A percentile compares a stretch with the other conserved stretches of the same genome.
Evolutionary conservation across 1,140 invertebrate genomes (phyloP).

Genomic region (Drosophila pallidifrons): DNA sequence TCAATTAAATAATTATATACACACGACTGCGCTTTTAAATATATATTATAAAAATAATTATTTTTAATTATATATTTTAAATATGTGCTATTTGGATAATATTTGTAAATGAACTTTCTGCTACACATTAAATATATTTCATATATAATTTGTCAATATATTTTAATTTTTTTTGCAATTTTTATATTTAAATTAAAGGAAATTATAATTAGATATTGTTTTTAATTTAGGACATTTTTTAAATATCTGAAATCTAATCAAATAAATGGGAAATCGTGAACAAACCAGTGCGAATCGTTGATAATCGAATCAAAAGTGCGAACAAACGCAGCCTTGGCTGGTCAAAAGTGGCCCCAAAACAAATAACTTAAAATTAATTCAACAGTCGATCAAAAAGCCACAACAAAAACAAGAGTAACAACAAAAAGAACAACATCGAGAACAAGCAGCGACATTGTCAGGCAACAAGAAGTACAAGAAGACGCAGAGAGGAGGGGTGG

Average conservation of each 20-base stretch:
- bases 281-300: conserved; percentile 7
- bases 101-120: too few relatives aligned
- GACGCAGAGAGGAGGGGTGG: neutral
- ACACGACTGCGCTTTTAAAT: too few relatives aligned
- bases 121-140: too few relatives aligned
- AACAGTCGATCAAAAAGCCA: conserved; percentile 25
- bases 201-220: too few relatives aligned
- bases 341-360: conserved; percentile 49
- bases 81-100: too few relatives aligned
- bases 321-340: conserved; percentile 30
- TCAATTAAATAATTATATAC: too few relatives aligned
- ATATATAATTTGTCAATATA: too few relatives aligned
- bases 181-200: too few relatives aligned
- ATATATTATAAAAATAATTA: too few relatives aligned
- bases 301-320: conserved; percentile 31
- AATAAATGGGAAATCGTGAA: conserved; percentile 23
- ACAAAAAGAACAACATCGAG: conserved; percentile 5
- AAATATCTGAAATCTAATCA: conserved; percentile 41
- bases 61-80: too few relatives aligned
- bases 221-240: neutral
- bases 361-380: conserved; percentile 73
- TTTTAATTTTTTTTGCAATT: too few relatives aligned
- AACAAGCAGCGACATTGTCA: conserved; percentile 18
- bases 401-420: conserved; percentile 5
- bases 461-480: conserved; percentile 44